phyloP scores from a whole-genome alignment of 2,113 vertebrate genomes.

The Paradisaea rubra region DNA sequence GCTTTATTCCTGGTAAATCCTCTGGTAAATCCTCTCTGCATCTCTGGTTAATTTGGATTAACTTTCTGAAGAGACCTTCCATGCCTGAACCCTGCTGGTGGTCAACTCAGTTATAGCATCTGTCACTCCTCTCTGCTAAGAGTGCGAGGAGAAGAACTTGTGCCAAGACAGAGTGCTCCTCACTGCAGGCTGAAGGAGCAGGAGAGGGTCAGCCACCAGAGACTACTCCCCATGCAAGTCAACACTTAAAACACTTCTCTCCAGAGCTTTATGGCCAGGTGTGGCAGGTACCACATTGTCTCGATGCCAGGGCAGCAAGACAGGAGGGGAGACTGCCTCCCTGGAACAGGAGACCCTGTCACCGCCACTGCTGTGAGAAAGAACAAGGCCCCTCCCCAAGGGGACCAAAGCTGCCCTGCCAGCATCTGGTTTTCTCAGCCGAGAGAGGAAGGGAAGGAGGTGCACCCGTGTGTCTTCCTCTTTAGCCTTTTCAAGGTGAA shows the following conservation, averaged over 20 bases:
- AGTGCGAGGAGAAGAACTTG: neutral
- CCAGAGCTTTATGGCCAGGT: neutral
- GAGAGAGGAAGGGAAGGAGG: neutral
- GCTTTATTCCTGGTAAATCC: neutral
- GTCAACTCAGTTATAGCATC: neutral
- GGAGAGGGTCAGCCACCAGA: neutral
- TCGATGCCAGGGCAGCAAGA: accelerated
- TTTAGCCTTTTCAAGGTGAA: neutral
- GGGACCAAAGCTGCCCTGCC: neutral
- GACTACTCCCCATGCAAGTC: neutral
- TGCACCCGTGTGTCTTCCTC: neutral
- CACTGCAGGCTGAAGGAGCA: neutral
- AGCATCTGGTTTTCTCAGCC: neutral
- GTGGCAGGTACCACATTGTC: accelerated
- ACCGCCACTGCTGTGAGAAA: neutral
- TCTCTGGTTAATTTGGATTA: slow-evolving; percentile 36
- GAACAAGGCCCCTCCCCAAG: neutral
- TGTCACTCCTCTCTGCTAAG: neutral
- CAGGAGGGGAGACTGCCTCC: neutral
- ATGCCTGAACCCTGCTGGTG: neutral
- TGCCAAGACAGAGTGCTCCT: neutral
- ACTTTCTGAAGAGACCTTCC: neutral
- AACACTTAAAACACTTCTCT: neutral
- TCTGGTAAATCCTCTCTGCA: slow-evolving; percentile 4
- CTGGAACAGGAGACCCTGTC: neutral